These are phyloP conservation scores for Hypercompe scribonia DNA, from an alignment of 2,888 invertebrate species.

Conservation along the genomic window DNA sequence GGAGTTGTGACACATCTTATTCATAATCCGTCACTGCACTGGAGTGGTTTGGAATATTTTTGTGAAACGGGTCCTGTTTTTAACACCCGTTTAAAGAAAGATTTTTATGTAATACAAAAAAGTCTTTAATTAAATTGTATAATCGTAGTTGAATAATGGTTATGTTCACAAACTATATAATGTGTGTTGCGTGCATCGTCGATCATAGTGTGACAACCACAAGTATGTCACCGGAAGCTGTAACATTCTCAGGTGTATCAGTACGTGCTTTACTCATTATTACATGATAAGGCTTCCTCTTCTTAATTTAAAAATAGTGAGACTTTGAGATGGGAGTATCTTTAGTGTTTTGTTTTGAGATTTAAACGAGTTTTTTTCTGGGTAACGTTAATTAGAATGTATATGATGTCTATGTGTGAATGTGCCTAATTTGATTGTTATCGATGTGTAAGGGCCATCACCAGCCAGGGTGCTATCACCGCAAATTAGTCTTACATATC, in stretches of 20 bases:
- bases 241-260: constrained; percentile 68
- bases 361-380: neutral
- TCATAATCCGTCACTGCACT: too few species aligned
- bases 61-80: neutral
- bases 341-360: neutral
- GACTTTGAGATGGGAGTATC: neutral
- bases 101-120: neutral
- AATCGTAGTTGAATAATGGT: constrained; percentile 11
- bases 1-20: too few species aligned
- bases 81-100: neutral
- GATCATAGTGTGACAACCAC: constrained; percentile 20
- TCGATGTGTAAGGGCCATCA: too few species aligned
- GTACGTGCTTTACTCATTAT: constrained; percentile 44
- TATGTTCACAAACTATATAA: constrained; percentile 14
- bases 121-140: constrained; percentile 2
- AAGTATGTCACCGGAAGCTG: constrained; percentile 55
- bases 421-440: too few species aligned
- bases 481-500: too few species aligned
- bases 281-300: constrained; percentile 36
- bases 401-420: too few species aligned
- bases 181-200: constrained; percentile 28
- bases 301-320: constrained; percentile 25
- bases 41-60: neutral
- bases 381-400: neutral
- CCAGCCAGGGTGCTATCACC: too few species aligned